These are phyloP conservation scores for Plebejus anna DNA, from an alignment of 2,888 invertebrate species.

Conservation along the genomic window DNA sequence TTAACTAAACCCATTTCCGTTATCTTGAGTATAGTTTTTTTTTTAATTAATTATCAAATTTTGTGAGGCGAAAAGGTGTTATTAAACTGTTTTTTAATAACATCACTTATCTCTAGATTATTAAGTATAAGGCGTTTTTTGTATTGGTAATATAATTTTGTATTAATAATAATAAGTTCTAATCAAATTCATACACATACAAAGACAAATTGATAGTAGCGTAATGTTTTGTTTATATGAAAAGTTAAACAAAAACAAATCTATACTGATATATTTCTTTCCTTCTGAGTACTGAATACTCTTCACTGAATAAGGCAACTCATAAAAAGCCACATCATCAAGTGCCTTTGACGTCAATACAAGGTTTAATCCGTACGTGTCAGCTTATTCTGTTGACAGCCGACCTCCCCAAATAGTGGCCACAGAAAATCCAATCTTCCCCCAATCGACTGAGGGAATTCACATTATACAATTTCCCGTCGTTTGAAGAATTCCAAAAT, in stretches of 20 bases:
- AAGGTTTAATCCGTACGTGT: neutral
- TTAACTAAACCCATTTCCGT: neutral
- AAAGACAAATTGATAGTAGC: too few species aligned
- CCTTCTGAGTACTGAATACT: neutral
- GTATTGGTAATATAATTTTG: too few species aligned
- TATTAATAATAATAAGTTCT: too few species aligned
- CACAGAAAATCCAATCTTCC: neutral
- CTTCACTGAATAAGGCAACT: neutral
- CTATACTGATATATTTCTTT: neutral
- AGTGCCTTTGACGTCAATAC: neutral
- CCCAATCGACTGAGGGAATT: neutral
- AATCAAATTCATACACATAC: too few species aligned
- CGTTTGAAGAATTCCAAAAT: neutral
- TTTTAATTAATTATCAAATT: neutral
- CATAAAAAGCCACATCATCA: neutral
- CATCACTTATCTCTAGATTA: too few species aligned
- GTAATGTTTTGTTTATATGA: too few species aligned
- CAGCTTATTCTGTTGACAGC: constrained; percentile 13
- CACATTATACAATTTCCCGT: neutral
- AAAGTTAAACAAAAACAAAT: too few species aligned
- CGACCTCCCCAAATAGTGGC: neutral
- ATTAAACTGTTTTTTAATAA: too few species aligned
- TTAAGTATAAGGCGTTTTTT: too few species aligned
- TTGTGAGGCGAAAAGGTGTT: too few species aligned
- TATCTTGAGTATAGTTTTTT: neutral